phyloP scores from a whole-genome alignment of 1,140 invertebrate genomes.

The Drosophila miranda region DNA sequence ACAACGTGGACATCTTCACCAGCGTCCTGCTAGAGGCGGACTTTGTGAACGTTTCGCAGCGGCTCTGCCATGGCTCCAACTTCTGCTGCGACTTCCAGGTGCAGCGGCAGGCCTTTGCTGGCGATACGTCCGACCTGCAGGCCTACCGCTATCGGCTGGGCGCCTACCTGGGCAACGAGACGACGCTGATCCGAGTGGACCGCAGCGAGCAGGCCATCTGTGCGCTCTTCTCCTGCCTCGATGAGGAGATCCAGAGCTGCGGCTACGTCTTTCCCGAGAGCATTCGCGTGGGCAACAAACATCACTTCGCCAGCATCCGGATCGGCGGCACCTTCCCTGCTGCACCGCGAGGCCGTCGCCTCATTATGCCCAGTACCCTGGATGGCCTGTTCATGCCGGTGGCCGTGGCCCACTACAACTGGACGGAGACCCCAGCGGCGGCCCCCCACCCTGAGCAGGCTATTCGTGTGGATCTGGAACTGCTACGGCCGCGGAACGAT shows the following conservation, averaged over 20 bases:
- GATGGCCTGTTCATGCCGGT: constrained; percentile 64
- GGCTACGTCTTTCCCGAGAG: constrained; percentile 55
- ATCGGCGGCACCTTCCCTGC: constrained; percentile 54
- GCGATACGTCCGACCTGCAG: neutral
- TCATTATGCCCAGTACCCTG: constrained; percentile 76
- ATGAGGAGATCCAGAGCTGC: constrained; percentile 61
- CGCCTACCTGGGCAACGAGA: constrained; percentile 75
- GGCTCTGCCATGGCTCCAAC: constrained; percentile 37
- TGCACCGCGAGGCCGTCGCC: constrained; percentile 48
- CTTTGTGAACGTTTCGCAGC: constrained; percentile 16
- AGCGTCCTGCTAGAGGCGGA: constrained; percentile 36
- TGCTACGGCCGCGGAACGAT: constrained; percentile 51
- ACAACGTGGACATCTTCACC: constrained; percentile 65
- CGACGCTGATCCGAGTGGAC: constrained; percentile 61
- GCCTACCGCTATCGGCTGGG: constrained; percentile 80
- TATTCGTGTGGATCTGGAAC: constrained; percentile 20
- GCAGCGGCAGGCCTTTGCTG: constrained; percentile 10
- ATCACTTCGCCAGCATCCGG: constrained; percentile 51
- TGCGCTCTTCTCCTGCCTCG: constrained; percentile 81
- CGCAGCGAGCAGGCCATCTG: constrained; percentile 81
- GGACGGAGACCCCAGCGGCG: constrained; percentile 39
- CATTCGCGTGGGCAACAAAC: constrained; percentile 37
- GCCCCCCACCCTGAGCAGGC: neutral
- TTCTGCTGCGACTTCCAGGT: constrained; percentile 57
- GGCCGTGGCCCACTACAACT: constrained; percentile 43